Percentiles rank a stretch among this genome's conserved stretches.
phyloP scores from a whole-genome alignment of 2,113 vertebrate genomes.

The Thoracochromis brauschi region DNA sequence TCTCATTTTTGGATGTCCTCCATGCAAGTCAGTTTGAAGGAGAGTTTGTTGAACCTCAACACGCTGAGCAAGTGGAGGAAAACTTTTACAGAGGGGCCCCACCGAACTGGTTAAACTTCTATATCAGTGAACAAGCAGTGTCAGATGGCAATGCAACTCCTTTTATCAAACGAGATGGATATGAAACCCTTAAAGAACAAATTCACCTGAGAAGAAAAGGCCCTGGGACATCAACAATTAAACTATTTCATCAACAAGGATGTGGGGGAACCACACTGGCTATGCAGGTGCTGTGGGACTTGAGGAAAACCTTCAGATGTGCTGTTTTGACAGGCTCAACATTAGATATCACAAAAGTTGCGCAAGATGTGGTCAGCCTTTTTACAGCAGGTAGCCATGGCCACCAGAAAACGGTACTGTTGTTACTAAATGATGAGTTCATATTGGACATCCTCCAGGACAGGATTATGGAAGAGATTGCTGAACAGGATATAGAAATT shows the following conservation, averaged over 20 bases:
- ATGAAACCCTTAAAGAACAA: neutral
- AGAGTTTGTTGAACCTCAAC: too few relatives aligned
- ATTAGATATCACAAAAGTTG: neutral
- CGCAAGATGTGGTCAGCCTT: neutral
- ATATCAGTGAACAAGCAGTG: neutral
- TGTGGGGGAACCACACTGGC: slow-evolving; percentile 47
- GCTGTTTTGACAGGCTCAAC: slow-evolving; percentile 11
- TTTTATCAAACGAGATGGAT: slow-evolving; percentile 27
- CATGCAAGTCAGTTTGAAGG: too few relatives aligned
- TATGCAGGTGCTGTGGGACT: slow-evolving; percentile 50
- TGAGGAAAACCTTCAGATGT: slow-evolving; percentile 22
- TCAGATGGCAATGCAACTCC: neutral
- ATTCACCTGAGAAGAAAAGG: accelerated
- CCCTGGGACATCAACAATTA: neutral
- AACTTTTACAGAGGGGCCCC: slow-evolving; percentile 44
- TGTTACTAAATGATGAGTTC: neutral
- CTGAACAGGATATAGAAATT: neutral
- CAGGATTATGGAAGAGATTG: neutral
- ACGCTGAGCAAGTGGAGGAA: neutral
- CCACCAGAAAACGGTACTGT: neutral
- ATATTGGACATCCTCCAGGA: neutral
- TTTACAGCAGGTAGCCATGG: neutral
- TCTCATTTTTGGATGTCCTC: neutral
- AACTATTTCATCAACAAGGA: slow-evolving; percentile 27
- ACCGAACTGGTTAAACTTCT: slow-evolving; percentile 40